phyloP scores from a whole-genome alignment of 2,888 invertebrate species.

The Melieria crassipennis region DNA sequence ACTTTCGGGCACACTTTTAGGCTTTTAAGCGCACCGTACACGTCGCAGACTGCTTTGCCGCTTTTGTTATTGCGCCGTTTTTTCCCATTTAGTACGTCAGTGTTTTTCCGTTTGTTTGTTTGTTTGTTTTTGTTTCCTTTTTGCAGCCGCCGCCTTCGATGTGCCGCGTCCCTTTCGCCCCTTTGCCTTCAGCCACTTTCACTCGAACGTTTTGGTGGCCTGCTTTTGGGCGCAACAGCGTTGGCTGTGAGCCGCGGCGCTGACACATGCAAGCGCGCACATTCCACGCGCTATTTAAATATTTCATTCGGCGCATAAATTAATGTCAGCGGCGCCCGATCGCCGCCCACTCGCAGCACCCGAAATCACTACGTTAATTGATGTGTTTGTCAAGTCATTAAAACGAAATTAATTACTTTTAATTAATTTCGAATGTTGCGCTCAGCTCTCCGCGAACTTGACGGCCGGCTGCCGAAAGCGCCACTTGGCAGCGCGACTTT shows the following conservation, averaged over 20 bases:
- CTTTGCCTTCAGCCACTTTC: not conserved
- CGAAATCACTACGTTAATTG: conserved; percentile 48
- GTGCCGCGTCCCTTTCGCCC: not conserved
- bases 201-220: not conserved
- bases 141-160: not conserved
- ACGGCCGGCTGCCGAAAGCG: not conserved
- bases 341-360: not conserved
- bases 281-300: conserved; percentile 31
- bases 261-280: not conserved
- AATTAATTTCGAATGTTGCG: conserved; percentile 18
- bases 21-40: conserved; percentile 49
- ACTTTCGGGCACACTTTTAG: conserved; percentile 60
- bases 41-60: not conserved
- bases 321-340: not conserved
- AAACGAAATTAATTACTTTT: conserved; percentile 58
- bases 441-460: not conserved
- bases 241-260: not conserved
- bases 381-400: conserved; percentile 60
- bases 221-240: not conserved
- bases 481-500: not conserved
- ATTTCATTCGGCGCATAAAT: conserved; percentile 34
- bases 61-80: not conserved
- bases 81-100: not conserved
- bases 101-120: not conserved
- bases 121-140: not conserved